These are phyloP conservation scores for Magallana nippona DNA, from an alignment of 2,888 invertebrate species.

Conservation along the genomic window DNA sequence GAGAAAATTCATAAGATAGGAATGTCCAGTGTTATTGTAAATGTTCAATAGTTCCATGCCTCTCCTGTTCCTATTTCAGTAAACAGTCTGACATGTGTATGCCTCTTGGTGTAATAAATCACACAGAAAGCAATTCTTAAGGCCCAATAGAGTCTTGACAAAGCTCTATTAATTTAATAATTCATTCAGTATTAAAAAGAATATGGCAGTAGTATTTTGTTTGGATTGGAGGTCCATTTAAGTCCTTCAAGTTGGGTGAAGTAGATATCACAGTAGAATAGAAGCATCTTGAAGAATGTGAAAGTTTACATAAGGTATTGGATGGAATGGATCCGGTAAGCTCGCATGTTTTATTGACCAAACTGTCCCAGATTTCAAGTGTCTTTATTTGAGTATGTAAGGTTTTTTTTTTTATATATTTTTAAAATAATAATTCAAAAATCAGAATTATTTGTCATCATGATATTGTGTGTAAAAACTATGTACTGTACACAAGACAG, in stretches of 20 bases:
- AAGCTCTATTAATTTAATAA: slow-evolving; percentile 23
- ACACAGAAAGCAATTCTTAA: slow-evolving; percentile 12
- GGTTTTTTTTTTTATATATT: not conserved
- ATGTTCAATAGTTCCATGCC: slow-evolving; percentile 4
- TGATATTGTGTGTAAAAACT: not conserved
- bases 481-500: not conserved
- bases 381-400: not conserved
- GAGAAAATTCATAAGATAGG: slow-evolving; percentile 30
- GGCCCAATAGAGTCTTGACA: not conserved
- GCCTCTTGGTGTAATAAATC: slow-evolving; percentile 12
- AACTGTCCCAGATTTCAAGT: not conserved
- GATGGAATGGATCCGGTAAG: not conserved
- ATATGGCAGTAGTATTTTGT: slow-evolving; percentile 26
- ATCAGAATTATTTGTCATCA: no score
- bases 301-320: slow-evolving; percentile 12
- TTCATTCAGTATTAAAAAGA: not conserved
- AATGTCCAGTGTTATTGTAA: not conserved
- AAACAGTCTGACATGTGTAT: slow-evolving; percentile 30
- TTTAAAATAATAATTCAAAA: not conserved
- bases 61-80: not conserved
- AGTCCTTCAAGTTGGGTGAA: not conserved
- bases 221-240: slow-evolving; percentile 24
- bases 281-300: not conserved
- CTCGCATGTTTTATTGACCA: not conserved
- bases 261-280: not conserved